Percentiles rank a stretch among this genome's conserved stretches.
Conservation (phyloP, 2,797 vertebrate species). For the Harpagifer antarcticus region DNA sequence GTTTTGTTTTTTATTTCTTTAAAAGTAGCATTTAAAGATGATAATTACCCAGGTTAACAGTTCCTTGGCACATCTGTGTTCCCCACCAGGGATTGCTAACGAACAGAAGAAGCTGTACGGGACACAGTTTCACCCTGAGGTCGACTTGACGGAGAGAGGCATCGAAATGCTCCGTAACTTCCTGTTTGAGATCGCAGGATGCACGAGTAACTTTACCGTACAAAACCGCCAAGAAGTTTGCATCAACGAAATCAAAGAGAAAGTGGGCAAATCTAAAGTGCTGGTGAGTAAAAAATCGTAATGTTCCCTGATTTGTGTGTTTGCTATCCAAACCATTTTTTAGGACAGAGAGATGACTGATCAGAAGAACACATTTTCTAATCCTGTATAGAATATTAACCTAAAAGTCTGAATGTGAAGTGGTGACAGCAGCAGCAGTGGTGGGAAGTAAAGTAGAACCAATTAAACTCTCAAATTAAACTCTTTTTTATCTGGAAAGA, state of each 20-base stretch:
- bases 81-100: constrained; percentile 91
- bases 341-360: background rate
- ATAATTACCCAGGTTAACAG: background rate
- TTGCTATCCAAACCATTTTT: background rate
- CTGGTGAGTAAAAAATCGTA: constrained; percentile 86
- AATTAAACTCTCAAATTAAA: constrained; percentile 79
- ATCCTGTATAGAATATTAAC: background rate
- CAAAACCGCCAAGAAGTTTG: constrained; percentile 92
- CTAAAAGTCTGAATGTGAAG: constrained; percentile 9
- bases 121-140: constrained; percentile 98
- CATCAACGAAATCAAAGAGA: constrained; percentile 92
- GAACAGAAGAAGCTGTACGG: constrained; percentile 99
- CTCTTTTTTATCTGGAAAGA: constrained; percentile 66
- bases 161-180: constrained; percentile 96
- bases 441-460: constrained; percentile 60
- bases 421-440: constrained; percentile 30
- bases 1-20: background rate
- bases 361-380: background rate
- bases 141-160: constrained; percentile 95
- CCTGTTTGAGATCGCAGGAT: constrained; percentile 96
- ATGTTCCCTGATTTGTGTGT: background rate
- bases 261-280: constrained; percentile 95
- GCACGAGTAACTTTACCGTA: constrained; percentile 94
- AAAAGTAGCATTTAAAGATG: background rate
- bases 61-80: background rate